phyloP scores from a whole-genome alignment of 1,140 invertebrate species.

The Cataglyphis hispanica region DNA sequence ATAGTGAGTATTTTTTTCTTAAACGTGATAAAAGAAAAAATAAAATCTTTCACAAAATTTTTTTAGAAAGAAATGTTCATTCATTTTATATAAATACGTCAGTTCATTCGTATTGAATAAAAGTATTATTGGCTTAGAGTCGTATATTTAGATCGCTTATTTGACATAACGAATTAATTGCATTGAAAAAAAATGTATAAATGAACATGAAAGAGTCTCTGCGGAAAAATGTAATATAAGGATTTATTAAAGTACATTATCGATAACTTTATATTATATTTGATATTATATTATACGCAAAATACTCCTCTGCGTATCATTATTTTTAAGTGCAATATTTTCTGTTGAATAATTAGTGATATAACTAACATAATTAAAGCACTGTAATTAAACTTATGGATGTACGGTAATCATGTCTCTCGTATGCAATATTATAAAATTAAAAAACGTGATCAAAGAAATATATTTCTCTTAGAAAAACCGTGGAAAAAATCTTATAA shows the following conservation, averaged over 20 bases:
- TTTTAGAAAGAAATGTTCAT: too few species aligned
- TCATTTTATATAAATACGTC: conserved; percentile 10
- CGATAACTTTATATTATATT: neutral
- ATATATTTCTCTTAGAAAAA: neutral
- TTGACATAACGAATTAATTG: neutral
- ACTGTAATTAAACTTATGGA: conserved; percentile 28
- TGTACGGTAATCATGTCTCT: conserved; percentile 1
- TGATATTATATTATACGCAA: neutral
- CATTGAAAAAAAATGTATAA: neutral
- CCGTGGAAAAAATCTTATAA: neutral
- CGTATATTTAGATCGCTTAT: neutral
- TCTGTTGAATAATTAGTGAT: conserved; percentile 13
- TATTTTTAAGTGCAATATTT: conserved; percentile 10
- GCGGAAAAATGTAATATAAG: neutral
- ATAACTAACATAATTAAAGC: conserved; percentile 16
- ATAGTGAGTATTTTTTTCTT: too few species aligned
- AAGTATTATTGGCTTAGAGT: neutral
- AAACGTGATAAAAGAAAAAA: too few species aligned
- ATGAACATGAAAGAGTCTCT: neutral
- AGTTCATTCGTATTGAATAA: conserved; percentile 3
- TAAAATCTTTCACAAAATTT: too few species aligned
- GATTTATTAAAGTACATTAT: neutral
- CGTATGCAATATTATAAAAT: neutral
- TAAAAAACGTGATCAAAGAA: neutral
- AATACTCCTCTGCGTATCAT: neutral